These are phyloP conservation scores for Brachyistius frenatus DNA, from an alignment of 2,113 vertebrate genomes.

Conservation along the genomic window DNA sequence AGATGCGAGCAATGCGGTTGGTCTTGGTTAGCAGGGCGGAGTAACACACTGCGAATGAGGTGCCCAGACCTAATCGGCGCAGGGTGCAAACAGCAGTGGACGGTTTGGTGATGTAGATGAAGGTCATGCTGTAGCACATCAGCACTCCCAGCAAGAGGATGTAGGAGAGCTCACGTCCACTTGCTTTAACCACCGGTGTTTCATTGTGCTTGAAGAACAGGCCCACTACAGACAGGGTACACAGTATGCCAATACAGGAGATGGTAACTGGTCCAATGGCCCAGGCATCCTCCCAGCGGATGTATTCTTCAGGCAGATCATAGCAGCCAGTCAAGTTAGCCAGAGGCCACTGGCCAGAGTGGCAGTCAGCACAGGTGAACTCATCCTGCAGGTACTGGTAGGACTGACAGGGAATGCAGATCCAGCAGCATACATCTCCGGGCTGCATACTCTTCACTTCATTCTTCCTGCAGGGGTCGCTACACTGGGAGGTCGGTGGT, in stretches of 20 bases:
- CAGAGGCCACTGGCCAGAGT: constrained; percentile 94
- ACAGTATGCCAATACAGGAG: constrained; percentile 93
- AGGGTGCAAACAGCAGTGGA: constrained; percentile 92
- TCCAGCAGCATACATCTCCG: constrained; percentile 98
- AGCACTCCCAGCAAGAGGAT: constrained; percentile 94
- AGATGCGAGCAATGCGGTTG: constrained; percentile 97
- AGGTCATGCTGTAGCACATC: constrained; percentile 98
- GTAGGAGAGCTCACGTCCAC: constrained; percentile 96
- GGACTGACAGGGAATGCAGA: constrained; percentile 96
- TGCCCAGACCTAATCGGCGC: constrained; percentile 93
- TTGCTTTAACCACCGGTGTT: constrained; percentile 96
- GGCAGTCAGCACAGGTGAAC: constrained; percentile 95
- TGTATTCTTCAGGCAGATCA: constrained; percentile 95
- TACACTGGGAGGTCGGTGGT: constrained; percentile 94
- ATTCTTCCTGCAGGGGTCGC: constrained; percentile 95
- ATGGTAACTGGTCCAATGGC: constrained; percentile 95
- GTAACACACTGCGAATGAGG: constrained; percentile 96
- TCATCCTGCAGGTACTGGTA: constrained; percentile 94
- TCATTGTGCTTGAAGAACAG: constrained; percentile 93
- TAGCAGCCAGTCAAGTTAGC: constrained; percentile 93
- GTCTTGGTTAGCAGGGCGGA: constrained; percentile 98
- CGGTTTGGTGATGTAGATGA: constrained; percentile 95
- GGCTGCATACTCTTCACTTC: constrained; percentile 99
- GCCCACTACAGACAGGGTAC: constrained; percentile 92
- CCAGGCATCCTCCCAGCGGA: constrained; percentile 96